phyloP scores from a whole-genome alignment of 2,888 invertebrate genomes.

The Leptothorax acervorum region DNA sequence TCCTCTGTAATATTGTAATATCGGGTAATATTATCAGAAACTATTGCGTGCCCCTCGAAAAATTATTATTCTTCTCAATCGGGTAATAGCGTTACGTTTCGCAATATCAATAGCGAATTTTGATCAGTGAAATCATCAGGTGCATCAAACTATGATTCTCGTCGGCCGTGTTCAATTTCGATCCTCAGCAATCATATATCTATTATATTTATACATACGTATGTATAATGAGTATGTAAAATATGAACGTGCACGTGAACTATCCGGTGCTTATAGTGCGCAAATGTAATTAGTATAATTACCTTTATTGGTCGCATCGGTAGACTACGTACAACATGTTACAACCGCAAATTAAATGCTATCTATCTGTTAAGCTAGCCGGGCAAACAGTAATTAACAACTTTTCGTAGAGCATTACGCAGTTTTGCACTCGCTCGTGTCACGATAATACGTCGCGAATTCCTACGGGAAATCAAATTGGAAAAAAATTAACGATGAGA shows the following conservation, averaged over 20 bases:
- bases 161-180: constrained; percentile 1
- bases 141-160: background rate
- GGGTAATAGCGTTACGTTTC: background rate
- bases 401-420: constrained; percentile 60
- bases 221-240: constrained; percentile 23
- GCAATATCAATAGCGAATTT: constrained; percentile 6
- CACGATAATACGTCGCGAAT: background rate
- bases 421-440: background rate
- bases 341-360: constrained; percentile 73
- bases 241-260: constrained; percentile 21
- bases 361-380: constrained; percentile 54
- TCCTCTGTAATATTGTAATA: background rate
- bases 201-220: constrained; percentile 2
- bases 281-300: constrained; percentile 75
- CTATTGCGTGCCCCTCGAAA: background rate
- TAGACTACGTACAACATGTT: constrained; percentile 66
- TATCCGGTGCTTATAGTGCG: constrained; percentile 60
- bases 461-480: constrained; percentile 40
- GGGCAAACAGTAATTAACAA: constrained; percentile 61
- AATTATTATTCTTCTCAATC: background rate
- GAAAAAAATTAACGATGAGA: background rate
- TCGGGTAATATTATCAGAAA: constrained; percentile 5
- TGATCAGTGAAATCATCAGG: constrained; percentile 1
- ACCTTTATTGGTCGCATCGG: constrained; percentile 73
- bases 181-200: background rate